Conservation (phyloP, 1,140 invertebrate species). For the Lineus longissimus region DNA sequence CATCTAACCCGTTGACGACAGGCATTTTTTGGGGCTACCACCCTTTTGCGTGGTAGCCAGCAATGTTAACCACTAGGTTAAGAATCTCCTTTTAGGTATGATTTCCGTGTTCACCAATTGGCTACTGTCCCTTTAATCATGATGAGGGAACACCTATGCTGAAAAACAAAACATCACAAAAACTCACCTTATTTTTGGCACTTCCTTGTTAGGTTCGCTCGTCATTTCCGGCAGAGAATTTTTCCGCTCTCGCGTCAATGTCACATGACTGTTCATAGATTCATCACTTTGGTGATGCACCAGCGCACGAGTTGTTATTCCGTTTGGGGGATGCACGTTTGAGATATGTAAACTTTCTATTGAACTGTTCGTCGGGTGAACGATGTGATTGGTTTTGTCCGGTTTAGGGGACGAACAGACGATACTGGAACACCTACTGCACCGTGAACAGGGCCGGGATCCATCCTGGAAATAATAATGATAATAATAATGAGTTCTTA, state of each 20-base stretch:
- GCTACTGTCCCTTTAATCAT: too few species aligned
- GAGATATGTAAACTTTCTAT: constrained; percentile 2
- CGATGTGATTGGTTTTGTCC: constrained; percentile 9
- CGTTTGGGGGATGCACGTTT: constrained; percentile 11
- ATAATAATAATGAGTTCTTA: too few species aligned
- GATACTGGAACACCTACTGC: constrained; percentile 44
- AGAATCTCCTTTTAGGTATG: too few species aligned
- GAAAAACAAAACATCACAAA: background rate
- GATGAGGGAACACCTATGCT: too few species aligned
- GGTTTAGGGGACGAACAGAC: constrained; percentile 43
- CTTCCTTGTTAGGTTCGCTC: constrained; percentile 23
- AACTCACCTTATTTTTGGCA: constrained; percentile 24
- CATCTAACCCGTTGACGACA: too few species aligned
- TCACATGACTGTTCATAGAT: background rate
- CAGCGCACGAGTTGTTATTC: constrained; percentile 23
- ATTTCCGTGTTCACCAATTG: too few species aligned
- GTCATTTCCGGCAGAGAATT: constrained; percentile 35
- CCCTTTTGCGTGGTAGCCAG: too few species aligned
- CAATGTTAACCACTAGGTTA: too few species aligned
- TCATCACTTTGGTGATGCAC: constrained; percentile 12
- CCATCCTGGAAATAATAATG: constrained; percentile 30
- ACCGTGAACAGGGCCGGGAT: constrained; percentile 42
- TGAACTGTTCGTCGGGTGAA: background rate
- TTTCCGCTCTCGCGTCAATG: constrained; percentile 16
- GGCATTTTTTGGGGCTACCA: too few species aligned